Conservation (phyloP, 2,797 vertebrate genomes). For the Pangasius djambal region DNA sequence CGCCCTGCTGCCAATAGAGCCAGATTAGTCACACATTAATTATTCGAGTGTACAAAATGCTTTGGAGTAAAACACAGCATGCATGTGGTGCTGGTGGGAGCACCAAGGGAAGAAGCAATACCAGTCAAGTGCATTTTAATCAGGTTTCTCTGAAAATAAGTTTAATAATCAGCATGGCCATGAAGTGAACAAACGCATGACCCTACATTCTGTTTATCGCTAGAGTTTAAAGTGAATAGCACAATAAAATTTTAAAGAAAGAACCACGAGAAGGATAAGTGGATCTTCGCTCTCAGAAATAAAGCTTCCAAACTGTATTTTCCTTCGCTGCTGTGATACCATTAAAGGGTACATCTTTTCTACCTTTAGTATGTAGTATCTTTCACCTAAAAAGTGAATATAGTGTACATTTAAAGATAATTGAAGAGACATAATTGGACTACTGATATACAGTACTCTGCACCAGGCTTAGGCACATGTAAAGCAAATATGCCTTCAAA, state of each 20-base stretch:
- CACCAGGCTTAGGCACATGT: not conserved
- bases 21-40: constrained; percentile 50
- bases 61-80: constrained; percentile 21
- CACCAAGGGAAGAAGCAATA: not conserved
- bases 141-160: not conserved
- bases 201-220: not conserved
- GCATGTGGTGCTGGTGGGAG: constrained; percentile 14
- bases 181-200: not conserved
- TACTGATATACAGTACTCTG: not conserved
- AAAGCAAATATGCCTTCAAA: not conserved
- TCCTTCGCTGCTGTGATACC: not conserved
- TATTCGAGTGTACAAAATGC: constrained; percentile 44
- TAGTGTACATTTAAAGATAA: not conserved
- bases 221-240: not conserved
- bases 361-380: not conserved
- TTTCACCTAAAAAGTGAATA: not conserved
- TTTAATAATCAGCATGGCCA: constrained; percentile 21
- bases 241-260: not conserved
- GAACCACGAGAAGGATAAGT: not conserved
- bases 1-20: constrained; percentile 36
- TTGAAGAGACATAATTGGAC: not conserved
- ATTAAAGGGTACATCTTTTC: not conserved
- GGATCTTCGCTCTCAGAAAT: not conserved
- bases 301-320: too few relatives aligned
- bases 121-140: constrained; percentile 30